Base-by-base conservation (phyloP, 1,140 invertebrate species). In the Rhopalosiphum padi region DNA sequence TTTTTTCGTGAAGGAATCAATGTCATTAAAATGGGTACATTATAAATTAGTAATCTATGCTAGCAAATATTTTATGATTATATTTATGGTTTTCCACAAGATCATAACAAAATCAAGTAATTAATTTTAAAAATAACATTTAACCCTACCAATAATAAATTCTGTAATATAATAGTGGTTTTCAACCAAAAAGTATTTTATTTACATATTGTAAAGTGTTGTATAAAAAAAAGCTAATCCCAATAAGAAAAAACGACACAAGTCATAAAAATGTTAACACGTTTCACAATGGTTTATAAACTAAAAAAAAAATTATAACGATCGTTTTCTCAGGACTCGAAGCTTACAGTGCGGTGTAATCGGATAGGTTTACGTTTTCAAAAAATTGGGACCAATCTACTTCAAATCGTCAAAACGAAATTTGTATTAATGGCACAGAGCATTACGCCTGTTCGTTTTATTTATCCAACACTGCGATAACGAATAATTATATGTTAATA, bases 401-500 rank as follows among this genome's bases (percentile, higher is more conserved):
- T 37, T 82, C 8, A 83, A 83, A 83, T 83, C 77, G 21, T 37
- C 35, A 83, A 83, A 83, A 83, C 77, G 21, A 83, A 22, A 83
- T 83, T 83, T 83, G 37, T 83, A 83, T 37, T 83, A 37, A 83
- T 9, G 35, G 35, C 22, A 83, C 35, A 37, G 35, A 9, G 11
- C 35, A 37, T 37, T n/a, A 77, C 21, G 6, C 77, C 18, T 7
- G 8, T 83, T 35, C 6, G 35, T 83, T 83, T 83, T 37, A 83
- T 77, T 77, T 18, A 82, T 82, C 77, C 35, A 82, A 25, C 83
- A 25, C 7, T 41, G 23, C 4, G 37, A 85, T 85, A 85, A 85
- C 23, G 9, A 85, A 41, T 85, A 85, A 85, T 85, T 85, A 85
- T 85, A 43, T 85, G 37, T 11, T 85, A 15, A 85, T 87, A 87